Percentiles rank a stretch among this genome's conserved stretches.
Conservation (phyloP, 2,888 invertebrate genomes). For the Lymantria monacha region DNA sequence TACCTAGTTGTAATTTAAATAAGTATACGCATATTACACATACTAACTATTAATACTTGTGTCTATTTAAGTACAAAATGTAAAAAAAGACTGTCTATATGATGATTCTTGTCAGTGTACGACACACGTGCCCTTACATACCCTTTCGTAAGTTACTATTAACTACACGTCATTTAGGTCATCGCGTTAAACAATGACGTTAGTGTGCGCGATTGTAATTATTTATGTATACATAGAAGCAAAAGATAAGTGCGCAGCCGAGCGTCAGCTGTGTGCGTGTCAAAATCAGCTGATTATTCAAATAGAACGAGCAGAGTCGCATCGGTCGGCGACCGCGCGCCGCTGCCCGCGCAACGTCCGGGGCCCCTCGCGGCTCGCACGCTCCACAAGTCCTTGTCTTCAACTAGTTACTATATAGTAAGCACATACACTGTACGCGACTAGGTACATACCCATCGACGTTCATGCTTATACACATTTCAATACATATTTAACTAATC, state of each 20-base stretch:
- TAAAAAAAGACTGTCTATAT: too few relatives aligned
- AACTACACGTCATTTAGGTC: conserved; percentile 46
- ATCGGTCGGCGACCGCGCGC: conserved; percentile 66
- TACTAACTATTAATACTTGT: too few relatives aligned
- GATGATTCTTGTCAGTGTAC: too few relatives aligned
- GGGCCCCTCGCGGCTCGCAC: conserved; percentile 18
- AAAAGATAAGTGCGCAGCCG: conserved; percentile 67
- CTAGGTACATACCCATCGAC: conserved; percentile 1
- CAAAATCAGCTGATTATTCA: conserved; percentile 83
- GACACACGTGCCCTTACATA: too few relatives aligned
- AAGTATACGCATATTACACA: too few relatives aligned
- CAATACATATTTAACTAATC: conserved; percentile 13
- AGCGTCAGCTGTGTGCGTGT: conserved; percentile 80
- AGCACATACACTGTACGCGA: conserved; percentile 11
- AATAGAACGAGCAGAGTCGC: conserved; percentile 73
- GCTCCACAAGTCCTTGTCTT: conserved; percentile 1
- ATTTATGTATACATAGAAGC: conserved; percentile 44
- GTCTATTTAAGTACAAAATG: too few relatives aligned
- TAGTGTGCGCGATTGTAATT: conserved; percentile 41
- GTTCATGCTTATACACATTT: conserved; percentile 15
- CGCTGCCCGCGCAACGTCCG: conserved; percentile 32
- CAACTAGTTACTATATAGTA: conserved; percentile 20
- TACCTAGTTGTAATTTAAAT: too few relatives aligned
- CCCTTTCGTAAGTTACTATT: conserved; percentile 44
- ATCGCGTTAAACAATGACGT: conserved; percentile 42